Evolutionary conservation across 2,113 vertebrate species (phyloP).

Genomic region (Alexandromys fortis): DNA sequence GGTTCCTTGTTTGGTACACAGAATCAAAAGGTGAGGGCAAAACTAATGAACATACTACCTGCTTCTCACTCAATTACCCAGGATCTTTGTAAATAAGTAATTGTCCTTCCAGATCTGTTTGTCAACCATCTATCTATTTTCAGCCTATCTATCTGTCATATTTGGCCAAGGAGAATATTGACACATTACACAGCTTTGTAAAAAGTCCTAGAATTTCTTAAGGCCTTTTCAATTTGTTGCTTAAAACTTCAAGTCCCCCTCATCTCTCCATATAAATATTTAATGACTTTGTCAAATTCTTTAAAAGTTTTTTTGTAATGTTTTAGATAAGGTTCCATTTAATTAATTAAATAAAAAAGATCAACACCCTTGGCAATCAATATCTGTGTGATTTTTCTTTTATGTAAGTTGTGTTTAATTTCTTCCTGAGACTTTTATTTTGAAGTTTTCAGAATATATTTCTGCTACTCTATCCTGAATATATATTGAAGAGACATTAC

Average conservation of each 20-base stretch:
- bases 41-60: background rate
- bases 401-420: background rate
- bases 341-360: background rate
- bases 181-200: background rate
- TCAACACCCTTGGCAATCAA: background rate
- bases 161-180: background rate
- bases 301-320: background rate
- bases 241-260: background rate
- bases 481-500: background rate
- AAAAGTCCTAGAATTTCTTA: background rate
- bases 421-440: background rate
- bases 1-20: background rate
- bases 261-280: background rate
- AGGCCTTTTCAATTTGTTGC: background rate
- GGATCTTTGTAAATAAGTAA: conserved; percentile 27
- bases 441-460: background rate
- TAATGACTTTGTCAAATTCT: background rate
- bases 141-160: background rate
- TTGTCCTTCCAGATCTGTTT: background rate
- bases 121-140: background rate
- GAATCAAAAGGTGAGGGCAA: background rate
- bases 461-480: background rate
- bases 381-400: background rate
- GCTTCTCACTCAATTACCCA: background rate
- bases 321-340: background rate